A percentile compares a stretch with the other conserved stretches of the same genome.
phyloP scores from a whole-genome alignment of 2,888 invertebrate genomes.

The Eupeodes luniger region DNA sequence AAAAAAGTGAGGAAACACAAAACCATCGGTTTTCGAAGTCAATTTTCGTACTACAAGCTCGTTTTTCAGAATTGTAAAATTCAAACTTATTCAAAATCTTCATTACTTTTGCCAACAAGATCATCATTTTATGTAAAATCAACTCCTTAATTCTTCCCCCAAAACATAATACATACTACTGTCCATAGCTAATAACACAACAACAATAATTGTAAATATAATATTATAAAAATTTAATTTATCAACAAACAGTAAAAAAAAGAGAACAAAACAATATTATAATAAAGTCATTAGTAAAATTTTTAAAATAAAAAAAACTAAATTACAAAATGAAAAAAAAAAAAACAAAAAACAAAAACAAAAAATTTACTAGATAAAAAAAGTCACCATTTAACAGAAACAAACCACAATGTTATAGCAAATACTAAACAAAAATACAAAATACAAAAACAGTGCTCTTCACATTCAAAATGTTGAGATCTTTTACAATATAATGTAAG shows the following conservation, averaged over 20 bases:
- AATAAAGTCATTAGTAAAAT: constrained; percentile 74
- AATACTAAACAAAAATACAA: constrained; percentile 55
- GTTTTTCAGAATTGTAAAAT: constrained; percentile 28
- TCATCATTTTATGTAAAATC: constrained; percentile 65
- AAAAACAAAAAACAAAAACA: constrained; percentile 23
- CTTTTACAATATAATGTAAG: constrained; percentile 73
- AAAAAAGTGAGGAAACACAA: constrained; percentile 2
- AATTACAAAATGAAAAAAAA: constrained; percentile 52
- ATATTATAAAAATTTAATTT: constrained; percentile 38
- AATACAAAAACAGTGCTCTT: constrained; percentile 57
- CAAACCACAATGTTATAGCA: constrained; percentile 71
- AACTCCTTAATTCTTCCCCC: constrained; percentile 48
- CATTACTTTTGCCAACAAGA: constrained; percentile 60
- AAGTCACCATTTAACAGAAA: constrained; percentile 66
- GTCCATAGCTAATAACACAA: constrained; percentile 56
- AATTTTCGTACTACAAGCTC: constrained; percentile 42
- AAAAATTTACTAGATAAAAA: constrained; percentile 50
- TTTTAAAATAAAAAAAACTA: constrained; percentile 61
- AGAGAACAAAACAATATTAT: constrained; percentile 52
- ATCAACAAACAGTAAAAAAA: constrained; percentile 29
- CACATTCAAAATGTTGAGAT: constrained; percentile 75
- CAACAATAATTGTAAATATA: constrained; percentile 51
- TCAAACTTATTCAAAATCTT: constrained; percentile 40
- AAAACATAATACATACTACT: constrained; percentile 34
- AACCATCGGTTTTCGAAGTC: constrained; percentile 37